Conservation (phyloP, 1,140 invertebrate species). For the Caerostris extrusa region DNA sequence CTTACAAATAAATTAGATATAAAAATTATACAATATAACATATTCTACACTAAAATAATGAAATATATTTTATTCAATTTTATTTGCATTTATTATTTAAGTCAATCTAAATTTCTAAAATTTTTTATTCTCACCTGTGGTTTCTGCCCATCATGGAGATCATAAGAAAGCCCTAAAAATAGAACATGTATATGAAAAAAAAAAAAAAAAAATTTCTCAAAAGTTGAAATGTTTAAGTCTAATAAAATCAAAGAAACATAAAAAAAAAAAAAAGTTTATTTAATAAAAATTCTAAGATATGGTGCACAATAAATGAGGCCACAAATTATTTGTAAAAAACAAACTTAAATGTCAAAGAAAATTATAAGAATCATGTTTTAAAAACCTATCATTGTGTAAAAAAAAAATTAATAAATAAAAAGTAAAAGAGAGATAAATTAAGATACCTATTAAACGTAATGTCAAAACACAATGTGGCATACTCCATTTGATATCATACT, state of each 20-base stretch:
- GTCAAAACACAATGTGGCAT: slow-evolving; percentile 97
- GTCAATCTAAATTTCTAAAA: not conserved
- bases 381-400: not conserved
- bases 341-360: too few species aligned
- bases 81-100: not conserved
- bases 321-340: too few species aligned
- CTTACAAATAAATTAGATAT: not conserved
- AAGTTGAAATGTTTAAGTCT: too few species aligned
- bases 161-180: slow-evolving; percentile 86
- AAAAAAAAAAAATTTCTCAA: not conserved
- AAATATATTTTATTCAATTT: not conserved
- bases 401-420: not conserved
- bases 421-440: not conserved
- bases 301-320: too few species aligned
- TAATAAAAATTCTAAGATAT: too few species aligned
- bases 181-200: not conserved
- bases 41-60: not conserved
- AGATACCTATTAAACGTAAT: slow-evolving; percentile 89
- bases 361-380: too few species aligned
- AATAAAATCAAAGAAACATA: too few species aligned
- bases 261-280: too few species aligned
- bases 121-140: slow-evolving; percentile 81
- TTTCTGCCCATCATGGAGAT: slow-evolving; percentile 91
- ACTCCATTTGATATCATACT: slow-evolving; percentile 96
- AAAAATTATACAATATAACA: not conserved